Evolutionary conservation across 2,888 invertebrate genomes (phyloP).

Genomic region (Tachina lurida): DNA sequence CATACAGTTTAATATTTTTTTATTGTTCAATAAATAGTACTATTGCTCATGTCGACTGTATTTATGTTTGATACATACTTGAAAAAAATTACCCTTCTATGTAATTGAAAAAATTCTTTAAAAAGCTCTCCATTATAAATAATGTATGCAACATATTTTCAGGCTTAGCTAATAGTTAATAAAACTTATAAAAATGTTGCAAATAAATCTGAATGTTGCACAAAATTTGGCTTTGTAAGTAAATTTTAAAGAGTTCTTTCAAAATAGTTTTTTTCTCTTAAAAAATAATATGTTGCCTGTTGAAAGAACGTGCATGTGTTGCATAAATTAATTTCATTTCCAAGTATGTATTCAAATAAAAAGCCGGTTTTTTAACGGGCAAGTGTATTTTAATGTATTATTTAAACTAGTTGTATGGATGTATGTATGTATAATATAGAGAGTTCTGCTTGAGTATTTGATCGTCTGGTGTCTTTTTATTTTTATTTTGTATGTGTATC

Average conservation of each 20-base stretch:
- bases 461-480: slow-evolving; percentile 22
- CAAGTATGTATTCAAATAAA: slow-evolving; percentile 15
- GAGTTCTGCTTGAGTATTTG: slow-evolving; percentile 42
- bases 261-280: slow-evolving; percentile 12
- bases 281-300: not conserved
- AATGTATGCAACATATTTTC: not conserved
- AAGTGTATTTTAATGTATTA: slow-evolving; percentile 44
- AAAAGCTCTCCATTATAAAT: too few relatives aligned
- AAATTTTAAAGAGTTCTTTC: not conserved
- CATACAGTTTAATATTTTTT: too few relatives aligned
- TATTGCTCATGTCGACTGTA: too few relatives aligned
- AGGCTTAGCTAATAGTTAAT: not conserved
- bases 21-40: too few relatives aligned
- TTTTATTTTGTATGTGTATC: slow-evolving; percentile 23
- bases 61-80: too few relatives aligned
- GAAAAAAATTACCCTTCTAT: too few relatives aligned
- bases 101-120: too few relatives aligned
- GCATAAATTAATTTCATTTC: slow-evolving; percentile 26
- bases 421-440: slow-evolving; percentile 4
- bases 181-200: not conserved
- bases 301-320: slow-evolving; percentile 6
- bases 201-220: not conserved
- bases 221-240: not conserved
- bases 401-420: not conserved
- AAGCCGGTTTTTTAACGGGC: slow-evolving; percentile 57